Evolutionary conservation across 1,140 invertebrate genomes (phyloP), one percentile per base, ranked within the genome.

Genomic region (Neuroterus valhalla): DNA sequence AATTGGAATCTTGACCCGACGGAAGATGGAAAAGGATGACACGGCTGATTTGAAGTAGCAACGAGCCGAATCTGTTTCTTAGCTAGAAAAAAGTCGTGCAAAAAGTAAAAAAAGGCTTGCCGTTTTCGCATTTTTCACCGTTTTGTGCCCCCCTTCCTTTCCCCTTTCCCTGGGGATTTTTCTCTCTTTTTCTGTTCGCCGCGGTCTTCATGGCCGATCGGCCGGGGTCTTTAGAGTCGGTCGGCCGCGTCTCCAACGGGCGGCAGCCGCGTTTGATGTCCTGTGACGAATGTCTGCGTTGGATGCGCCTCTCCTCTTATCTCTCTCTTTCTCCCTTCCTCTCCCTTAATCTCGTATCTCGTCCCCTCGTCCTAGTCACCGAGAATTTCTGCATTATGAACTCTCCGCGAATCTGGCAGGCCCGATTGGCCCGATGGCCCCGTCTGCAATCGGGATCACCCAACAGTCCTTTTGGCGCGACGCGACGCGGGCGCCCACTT

Each of bases 231-330:
- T 87, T 86, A 87, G 85, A 87, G 84, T 86, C 84, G 84, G 84
- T 82, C 82, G 85, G 83, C 84, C 85, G 83, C 81, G 83, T 85
- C 83, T 85, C 79, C 82, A 83, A 84, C 84, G 80, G 86, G 84
- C 87, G 87, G 85, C 87, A 85, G 77, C 81, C 81, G 84, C 86
- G 85, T 89, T 89, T 89, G 88, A 88, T 87, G 87, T 87, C 84
- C 85, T 88, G 88, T 88, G 86, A 88, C 86, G 88, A 88, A 88
- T 89, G 86, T 89, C 85, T 86, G 83, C 82, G 87, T 89, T 89
- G 78, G 80, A 82, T 74, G 78, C 78, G 75, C 79, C 75, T 82
- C 77, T 68, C 76, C 76, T 81, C 71, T 80, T 76, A 81, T 52
- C 52, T 50, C 44, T 69, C 68, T 71, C 72, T 76, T 44, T 44